A percentile compares a stretch with the other conserved stretches of the same genome.
Conservation (phyloP, 2,113 vertebrate genomes). For the Jaculus jaculus region DNA sequence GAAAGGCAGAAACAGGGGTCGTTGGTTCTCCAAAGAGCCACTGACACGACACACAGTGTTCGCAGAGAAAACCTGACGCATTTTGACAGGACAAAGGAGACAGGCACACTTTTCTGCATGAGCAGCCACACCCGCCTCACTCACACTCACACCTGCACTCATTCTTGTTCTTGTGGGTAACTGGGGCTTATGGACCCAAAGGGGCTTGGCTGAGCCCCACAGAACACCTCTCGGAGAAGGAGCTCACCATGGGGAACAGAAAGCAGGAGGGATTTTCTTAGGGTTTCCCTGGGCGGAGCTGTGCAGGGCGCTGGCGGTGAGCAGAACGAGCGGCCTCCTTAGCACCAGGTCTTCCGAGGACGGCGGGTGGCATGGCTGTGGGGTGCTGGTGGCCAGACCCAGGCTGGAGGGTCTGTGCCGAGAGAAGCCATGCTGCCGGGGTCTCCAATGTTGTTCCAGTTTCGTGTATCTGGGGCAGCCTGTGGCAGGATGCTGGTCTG, state of each 20-base stretch:
- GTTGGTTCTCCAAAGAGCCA: slow-evolving; percentile 68
- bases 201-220: neutral
- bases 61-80: slow-evolving; percentile 73
- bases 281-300: slow-evolving; percentile 73
- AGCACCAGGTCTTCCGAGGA: slow-evolving; percentile 79
- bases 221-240: slow-evolving; percentile 78
- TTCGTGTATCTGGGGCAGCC: slow-evolving; percentile 75
- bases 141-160: neutral
- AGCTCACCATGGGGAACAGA: slow-evolving; percentile 71
- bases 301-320: slow-evolving; percentile 63
- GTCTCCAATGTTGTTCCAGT: slow-evolving; percentile 36
- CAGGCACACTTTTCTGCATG: neutral
- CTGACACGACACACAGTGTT: slow-evolving; percentile 81
- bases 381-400: slow-evolving; percentile 41
- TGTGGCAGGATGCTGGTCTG: slow-evolving; percentile 73
- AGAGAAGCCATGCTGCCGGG: slow-evolving; percentile 77
- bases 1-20: slow-evolving; percentile 69
- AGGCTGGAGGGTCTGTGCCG: slow-evolving; percentile 71
- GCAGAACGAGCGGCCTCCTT: slow-evolving; percentile 66
- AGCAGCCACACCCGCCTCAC: neutral
- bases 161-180: rapidly evolving
- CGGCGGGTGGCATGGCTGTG: slow-evolving; percentile 54
- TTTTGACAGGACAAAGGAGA: slow-evolving; percentile 44
- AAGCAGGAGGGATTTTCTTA: neutral
- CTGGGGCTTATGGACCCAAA: neutral